Conservation (phyloP, 2,797 vertebrate genomes). For the Carduelis carduelis region DNA sequence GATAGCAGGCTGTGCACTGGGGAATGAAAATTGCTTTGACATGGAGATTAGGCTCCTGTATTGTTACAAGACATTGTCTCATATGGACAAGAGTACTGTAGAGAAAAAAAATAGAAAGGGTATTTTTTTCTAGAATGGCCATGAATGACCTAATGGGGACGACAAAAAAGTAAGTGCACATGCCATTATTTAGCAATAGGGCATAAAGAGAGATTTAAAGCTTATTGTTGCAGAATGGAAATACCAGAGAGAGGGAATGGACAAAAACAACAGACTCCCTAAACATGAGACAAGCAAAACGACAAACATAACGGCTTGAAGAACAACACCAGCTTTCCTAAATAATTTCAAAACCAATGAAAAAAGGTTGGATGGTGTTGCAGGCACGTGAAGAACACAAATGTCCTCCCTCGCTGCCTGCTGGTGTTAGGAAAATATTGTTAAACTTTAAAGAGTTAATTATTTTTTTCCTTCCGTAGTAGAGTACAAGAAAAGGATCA, state of each 20-base stretch:
- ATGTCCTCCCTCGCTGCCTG: constrained; percentile 8
- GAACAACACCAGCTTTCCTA: constrained; percentile 44
- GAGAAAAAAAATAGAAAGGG: constrained; percentile 78
- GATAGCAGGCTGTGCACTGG: constrained; percentile 94
- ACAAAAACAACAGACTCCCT: constrained; percentile 83
- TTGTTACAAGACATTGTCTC: constrained; percentile 99
- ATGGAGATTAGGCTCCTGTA: constrained; percentile 96
- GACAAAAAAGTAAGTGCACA: constrained; percentile 90
- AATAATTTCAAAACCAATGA: constrained; percentile 35
- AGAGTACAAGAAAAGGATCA: constrained; percentile 80
- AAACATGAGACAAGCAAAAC: constrained; percentile 84
- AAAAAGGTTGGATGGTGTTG: constrained; percentile 25
- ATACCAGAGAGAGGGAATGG: constrained; percentile 77
- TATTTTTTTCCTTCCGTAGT: constrained; percentile 70
- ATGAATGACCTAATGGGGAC: constrained; percentile 93
- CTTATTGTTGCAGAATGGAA: constrained; percentile 82
- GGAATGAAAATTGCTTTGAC: constrained; percentile 98
- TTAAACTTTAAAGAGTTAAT: constrained; percentile 81
- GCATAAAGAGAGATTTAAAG: constrained; percentile 87
- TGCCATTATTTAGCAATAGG: constrained; percentile 90
- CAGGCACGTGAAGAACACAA: constrained; percentile 26
- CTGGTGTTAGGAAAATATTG: constrained; percentile 64
- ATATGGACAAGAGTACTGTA: constrained; percentile 87
- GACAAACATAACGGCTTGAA: constrained; percentile 67
- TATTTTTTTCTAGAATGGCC: constrained; percentile 89